Conservation (phyloP, 2,888 invertebrate genomes). For the Eupithecia pulchellata region DNA sequence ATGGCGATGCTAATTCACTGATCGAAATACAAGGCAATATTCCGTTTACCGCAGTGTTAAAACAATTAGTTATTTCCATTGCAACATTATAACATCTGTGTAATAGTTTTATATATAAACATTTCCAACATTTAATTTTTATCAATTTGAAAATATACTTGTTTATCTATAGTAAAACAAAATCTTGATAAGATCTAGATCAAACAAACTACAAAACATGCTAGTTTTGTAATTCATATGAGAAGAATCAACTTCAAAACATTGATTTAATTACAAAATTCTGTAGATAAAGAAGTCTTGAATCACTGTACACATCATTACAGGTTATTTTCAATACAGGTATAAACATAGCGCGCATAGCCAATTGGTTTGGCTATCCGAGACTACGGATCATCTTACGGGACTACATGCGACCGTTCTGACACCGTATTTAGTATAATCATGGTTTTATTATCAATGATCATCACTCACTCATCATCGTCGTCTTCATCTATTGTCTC, state of each 20-base stretch:
- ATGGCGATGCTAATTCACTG: neutral
- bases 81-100: too few relatives aligned
- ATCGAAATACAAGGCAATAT: neutral
- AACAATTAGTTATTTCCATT: too few relatives aligned
- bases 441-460: neutral
- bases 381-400: neutral
- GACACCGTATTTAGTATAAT: neutral
- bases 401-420: neutral
- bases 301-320: neutral
- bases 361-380: neutral
- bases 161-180: too few relatives aligned
- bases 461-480: conserved; percentile 63
- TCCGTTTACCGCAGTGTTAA: too few relatives aligned
- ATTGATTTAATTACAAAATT: neutral
- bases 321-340: neutral
- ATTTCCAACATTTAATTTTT: too few relatives aligned
- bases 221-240: neutral
- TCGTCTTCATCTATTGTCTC: conserved; percentile 63
- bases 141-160: too few relatives aligned
- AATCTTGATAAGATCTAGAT: too few relatives aligned
- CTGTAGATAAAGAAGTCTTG: neutral
- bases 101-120: too few relatives aligned
- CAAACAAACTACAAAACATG: too few relatives aligned
- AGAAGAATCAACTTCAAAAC: neutral
- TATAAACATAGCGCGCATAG: neutral